phyloP scores from a whole-genome alignment of 2,113 vertebrate genomes.

The Corydoras sp. region DNA sequence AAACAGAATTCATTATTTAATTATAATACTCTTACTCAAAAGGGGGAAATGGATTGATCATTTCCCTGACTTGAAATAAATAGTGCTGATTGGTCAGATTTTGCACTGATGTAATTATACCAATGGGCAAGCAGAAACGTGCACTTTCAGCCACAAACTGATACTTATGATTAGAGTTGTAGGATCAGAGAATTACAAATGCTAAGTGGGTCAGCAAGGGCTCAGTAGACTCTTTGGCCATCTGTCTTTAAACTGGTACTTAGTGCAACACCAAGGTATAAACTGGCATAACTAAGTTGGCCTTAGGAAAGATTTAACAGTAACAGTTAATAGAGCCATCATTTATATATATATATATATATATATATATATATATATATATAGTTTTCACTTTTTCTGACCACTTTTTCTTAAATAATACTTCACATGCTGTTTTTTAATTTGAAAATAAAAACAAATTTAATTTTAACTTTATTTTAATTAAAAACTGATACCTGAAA shows the following conservation, averaged over 20 bases:
- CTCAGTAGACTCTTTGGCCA: slow-evolving; percentile 22
- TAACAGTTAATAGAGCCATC: background rate
- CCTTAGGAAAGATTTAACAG: background rate
- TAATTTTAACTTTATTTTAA: too few relatives aligned
- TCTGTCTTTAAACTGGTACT: slow-evolving; percentile 16
- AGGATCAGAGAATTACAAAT: slow-evolving; percentile 27
- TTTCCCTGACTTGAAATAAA: background rate
- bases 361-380: too few relatives aligned
- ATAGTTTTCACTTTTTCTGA: too few relatives aligned
- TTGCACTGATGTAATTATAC: too few relatives aligned
- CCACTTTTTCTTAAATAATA: too few relatives aligned
- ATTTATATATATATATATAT: too few relatives aligned
- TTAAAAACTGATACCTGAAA: too few relatives aligned
- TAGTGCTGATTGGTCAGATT: too few relatives aligned
- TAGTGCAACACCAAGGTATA: background rate
- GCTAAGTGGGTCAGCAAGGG: slow-evolving; percentile 18
- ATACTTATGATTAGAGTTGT: slow-evolving; percentile 5
- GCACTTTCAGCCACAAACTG: slow-evolving; percentile 5
- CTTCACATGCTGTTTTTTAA: too few relatives aligned
- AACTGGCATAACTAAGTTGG: background rate
- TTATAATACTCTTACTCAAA: too few relatives aligned
- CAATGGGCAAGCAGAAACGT: background rate
- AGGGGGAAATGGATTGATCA: background rate
- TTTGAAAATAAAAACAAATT: too few relatives aligned
- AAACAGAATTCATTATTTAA: too few relatives aligned